These are phyloP conservation scores for Erethizon dorsatum DNA, from an alignment of 2,797 vertebrate species.

Conservation along the genomic window DNA sequence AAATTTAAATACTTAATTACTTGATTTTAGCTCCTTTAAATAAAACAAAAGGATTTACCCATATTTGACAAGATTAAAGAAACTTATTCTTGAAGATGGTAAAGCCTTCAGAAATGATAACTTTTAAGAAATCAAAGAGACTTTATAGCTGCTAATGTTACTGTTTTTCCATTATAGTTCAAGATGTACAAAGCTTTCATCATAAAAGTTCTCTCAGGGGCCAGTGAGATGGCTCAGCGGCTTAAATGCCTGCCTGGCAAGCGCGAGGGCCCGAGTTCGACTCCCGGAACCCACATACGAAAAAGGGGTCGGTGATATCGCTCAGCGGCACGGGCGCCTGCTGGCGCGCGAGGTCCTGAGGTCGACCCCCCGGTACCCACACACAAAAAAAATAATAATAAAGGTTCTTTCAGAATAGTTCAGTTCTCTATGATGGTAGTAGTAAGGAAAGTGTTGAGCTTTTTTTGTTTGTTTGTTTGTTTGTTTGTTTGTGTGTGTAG, in stretches of 20 bases:
- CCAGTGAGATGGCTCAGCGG: too few relatives aligned
- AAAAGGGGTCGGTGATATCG: too few relatives aligned
- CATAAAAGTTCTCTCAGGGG: not conserved
- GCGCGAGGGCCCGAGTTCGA: too few relatives aligned
- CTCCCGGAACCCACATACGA: too few relatives aligned
- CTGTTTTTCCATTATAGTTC: not conserved
- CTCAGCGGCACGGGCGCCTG: too few relatives aligned
- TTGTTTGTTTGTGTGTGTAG: not conserved
- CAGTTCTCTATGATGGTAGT: not conserved
- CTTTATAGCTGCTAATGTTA: not conserved
- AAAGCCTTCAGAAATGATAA: not conserved
- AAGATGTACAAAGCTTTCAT: not conserved
- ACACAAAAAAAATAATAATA: too few relatives aligned
- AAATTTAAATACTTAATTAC: not conserved
- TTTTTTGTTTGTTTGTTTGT: not conserved
- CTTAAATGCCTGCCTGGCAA: too few relatives aligned
- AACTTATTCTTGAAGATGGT: not conserved
- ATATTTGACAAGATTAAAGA: not conserved
- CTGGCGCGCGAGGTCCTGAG: too few relatives aligned
- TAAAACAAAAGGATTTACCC: not conserved
- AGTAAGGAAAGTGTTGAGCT: not conserved
- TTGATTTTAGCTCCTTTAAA: not conserved
- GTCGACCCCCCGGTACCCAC: too few relatives aligned
- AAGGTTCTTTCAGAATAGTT: not conserved
- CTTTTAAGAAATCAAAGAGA: not conserved